These are phyloP conservation scores for Clostera curtula DNA, from an alignment of 2,888 invertebrate species.

Conservation along the genomic window DNA sequence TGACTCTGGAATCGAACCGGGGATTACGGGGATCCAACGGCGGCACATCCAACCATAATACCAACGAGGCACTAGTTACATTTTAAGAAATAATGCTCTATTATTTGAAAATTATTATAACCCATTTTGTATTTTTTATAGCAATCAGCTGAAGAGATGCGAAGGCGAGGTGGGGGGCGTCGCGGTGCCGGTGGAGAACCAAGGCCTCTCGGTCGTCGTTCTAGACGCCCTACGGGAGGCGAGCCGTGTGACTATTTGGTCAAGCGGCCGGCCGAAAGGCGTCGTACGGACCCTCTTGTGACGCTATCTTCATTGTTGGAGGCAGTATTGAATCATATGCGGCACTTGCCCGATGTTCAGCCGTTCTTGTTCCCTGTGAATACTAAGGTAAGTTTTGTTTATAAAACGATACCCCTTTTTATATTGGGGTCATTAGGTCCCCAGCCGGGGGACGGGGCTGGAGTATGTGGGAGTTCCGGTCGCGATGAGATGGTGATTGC, in stretches of 20 bases:
- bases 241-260: constrained; percentile 88
- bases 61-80: too few species aligned
- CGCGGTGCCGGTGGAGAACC: constrained; percentile 83
- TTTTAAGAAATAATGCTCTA: too few species aligned
- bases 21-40: too few species aligned
- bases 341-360: constrained; percentile 92
- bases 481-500: too few species aligned
- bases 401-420: too few species aligned
- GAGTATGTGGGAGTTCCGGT: too few species aligned
- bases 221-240: too few species aligned
- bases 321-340: constrained; percentile 92
- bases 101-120: too few species aligned
- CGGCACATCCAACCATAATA: too few species aligned
- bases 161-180: constrained; percentile 46
- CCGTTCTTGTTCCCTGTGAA: constrained; percentile 97
- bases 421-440: too few species aligned
- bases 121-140: constrained; percentile 13
- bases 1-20: too few species aligned
- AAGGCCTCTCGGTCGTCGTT: constrained; percentile 85
- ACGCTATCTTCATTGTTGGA: constrained; percentile 94
- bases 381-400: constrained; percentile 78
- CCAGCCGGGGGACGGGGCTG: too few species aligned
- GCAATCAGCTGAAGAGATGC: constrained; percentile 86
- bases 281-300: constrained; percentile 96
- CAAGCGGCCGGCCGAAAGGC: constrained; percentile 88